phyloP scores from a whole-genome alignment of 2,888 invertebrate genomes.

The Onthophagus sagittarius region DNA sequence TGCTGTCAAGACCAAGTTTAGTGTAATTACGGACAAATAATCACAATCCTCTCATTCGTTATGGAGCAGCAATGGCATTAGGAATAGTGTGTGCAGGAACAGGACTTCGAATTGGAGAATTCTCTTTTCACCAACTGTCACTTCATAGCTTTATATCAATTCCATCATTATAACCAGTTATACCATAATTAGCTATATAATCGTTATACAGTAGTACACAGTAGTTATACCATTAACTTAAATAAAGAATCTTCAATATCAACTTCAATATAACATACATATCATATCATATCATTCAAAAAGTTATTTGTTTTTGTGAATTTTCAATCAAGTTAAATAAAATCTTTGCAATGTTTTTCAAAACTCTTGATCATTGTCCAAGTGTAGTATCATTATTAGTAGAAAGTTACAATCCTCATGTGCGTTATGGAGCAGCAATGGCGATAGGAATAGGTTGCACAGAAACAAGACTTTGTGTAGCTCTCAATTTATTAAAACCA shows the following conservation, averaged over 20 bases:
- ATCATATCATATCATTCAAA: too few species aligned
- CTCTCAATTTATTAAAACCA: conserved; percentile 91
- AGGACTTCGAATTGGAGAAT: too few species aligned
- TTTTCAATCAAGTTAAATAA: not conserved
- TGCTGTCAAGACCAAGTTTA: conserved; percentile 94
- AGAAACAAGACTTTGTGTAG: conserved; percentile 93
- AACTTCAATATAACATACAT: too few species aligned
- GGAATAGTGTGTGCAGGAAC: conserved; percentile 99
- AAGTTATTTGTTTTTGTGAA: too few species aligned
- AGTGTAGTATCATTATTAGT: conserved; percentile 94
- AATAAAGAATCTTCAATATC: too few species aligned
- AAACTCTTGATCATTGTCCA: conserved; percentile 94
- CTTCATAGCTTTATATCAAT: too few species aligned
- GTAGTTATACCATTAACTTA: too few species aligned
- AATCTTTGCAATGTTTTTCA: conserved; percentile 40
- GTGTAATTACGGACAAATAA: conserved; percentile 95
- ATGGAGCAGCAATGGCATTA: conserved; percentile 98
- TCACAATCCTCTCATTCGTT: conserved; percentile 98
- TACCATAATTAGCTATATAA: too few species aligned
- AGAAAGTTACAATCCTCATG: conserved; percentile 98
- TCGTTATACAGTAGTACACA: too few species aligned
- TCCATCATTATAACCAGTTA: too few species aligned
- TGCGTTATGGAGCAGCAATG: conserved; percentile 98
- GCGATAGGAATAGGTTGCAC: conserved; percentile 98
- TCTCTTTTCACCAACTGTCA: too few species aligned